Conservation (phyloP, 2,888 invertebrate genomes). For the Synergus japonicus region DNA sequence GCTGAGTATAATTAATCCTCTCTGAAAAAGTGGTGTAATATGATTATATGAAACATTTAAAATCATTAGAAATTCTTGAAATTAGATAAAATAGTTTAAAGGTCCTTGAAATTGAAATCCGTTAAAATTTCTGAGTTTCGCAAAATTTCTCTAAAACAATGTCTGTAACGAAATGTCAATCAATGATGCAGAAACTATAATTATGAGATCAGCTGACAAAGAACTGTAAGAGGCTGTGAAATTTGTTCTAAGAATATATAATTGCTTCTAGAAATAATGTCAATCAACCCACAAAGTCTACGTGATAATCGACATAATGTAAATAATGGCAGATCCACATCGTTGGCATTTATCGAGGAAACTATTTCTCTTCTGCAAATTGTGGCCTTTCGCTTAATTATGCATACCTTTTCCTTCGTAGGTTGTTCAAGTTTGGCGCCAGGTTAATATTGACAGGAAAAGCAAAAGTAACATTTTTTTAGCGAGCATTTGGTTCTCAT, state of each 20-base stretch:
- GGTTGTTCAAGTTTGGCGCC: not conserved
- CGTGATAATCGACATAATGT: not conserved
- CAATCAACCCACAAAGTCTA: not conserved
- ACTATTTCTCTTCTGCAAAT: slow-evolving; percentile 16
- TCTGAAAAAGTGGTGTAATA: no score
- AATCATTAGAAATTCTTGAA: no score
- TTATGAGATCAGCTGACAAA: not conserved
- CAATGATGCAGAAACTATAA: not conserved
- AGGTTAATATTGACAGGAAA: not conserved
- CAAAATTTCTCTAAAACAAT: no score
- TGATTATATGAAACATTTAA: no score
- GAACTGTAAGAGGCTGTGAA: not conserved
- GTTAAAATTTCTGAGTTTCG: no score
- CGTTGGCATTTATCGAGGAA: slow-evolving; percentile 25
- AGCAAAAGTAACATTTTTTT: not conserved
- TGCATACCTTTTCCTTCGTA: slow-evolving; percentile 1
- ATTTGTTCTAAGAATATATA: not conserved
- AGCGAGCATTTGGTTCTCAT: not conserved
- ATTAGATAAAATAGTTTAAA: no score
- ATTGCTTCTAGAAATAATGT: not conserved
- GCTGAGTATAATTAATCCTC: not conserved
- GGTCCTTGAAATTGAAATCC: no score
- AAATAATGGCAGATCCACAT: not conserved
- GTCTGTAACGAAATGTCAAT: not conserved
- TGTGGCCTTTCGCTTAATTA: slow-evolving; percentile 28